Evolutionary conservation across 2,797 vertebrate genomes (phyloP).

Genomic region (Melanotaenia boesemani): DNA sequence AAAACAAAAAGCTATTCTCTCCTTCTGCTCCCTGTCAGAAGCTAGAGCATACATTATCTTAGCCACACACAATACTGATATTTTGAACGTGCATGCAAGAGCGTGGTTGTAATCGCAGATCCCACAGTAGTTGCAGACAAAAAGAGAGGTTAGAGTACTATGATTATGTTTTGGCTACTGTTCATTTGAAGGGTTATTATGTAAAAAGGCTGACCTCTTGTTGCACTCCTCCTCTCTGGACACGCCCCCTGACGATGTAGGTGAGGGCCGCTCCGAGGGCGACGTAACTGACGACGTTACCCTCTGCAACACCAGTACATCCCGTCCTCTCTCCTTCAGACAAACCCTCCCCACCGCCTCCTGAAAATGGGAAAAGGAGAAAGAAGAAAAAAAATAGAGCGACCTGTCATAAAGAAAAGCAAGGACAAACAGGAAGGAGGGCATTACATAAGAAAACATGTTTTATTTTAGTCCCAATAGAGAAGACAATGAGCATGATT

Average conservation of each 20-base stretch:
- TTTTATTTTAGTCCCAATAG: conserved; percentile 1
- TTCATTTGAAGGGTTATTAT: conserved; percentile 41
- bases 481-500: not conserved
- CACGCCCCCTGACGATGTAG: conserved; percentile 81
- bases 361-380: conserved; percentile 46
- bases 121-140: conserved; percentile 24
- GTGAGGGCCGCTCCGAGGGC: conserved; percentile 83
- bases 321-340: conserved; percentile 89
- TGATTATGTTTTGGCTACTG: conserved; percentile 50
- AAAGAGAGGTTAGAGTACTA: conserved; percentile 24
- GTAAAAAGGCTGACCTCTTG: conserved; percentile 87
- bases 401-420: conserved; percentile 35
- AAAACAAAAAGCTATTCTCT: conserved; percentile 75
- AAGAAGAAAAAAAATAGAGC: not conserved
- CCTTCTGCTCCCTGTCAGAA: conserved; percentile 52
- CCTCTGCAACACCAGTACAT: conserved; percentile 92
- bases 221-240: conserved; percentile 86
- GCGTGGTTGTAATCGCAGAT: conserved; percentile 26
- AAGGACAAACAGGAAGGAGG: conserved; percentile 22
- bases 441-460: not conserved
- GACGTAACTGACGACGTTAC: conserved; percentile 88
- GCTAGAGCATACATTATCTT: conserved; percentile 71
- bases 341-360: conserved; percentile 86
- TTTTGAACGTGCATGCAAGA: conserved; percentile 28
- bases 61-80: conserved; percentile 17